These are phyloP conservation scores for Solenodon paradoxus DNA, from an alignment of 2,113 vertebrate species.

Conservation along the genomic window DNA sequence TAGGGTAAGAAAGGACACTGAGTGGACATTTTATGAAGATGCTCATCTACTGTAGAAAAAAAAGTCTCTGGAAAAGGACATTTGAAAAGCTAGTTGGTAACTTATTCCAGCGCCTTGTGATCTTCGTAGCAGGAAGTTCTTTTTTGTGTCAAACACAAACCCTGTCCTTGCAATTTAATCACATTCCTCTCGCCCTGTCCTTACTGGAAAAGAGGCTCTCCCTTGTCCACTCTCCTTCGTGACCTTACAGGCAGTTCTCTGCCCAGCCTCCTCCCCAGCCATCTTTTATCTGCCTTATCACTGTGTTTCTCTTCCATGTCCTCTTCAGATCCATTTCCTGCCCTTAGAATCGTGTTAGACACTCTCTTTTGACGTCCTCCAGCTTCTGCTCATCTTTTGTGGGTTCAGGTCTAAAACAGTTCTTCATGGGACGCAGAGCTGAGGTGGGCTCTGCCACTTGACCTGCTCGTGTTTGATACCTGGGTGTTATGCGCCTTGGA, in stretches of 20 bases:
- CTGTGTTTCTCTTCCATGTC: neutral
- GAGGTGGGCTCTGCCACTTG: neutral
- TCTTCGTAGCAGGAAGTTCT: neutral
- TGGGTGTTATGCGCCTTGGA: neutral
- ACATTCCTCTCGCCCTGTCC: neutral
- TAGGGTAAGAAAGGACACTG: conserved; percentile 1
- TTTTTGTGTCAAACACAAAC: neutral
- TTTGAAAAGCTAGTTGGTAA: conserved; percentile 16
- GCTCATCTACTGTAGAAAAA: neutral
- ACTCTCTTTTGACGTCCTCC: neutral
- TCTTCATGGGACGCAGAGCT: neutral
- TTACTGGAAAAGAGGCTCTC: neutral
- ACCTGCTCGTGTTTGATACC: neutral
- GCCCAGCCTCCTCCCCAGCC: neutral
- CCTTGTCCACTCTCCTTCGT: neutral
- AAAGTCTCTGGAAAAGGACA: neutral
- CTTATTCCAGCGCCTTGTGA: neutral
- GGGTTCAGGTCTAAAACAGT: neutral
- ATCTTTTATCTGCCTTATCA: conserved; percentile 34
- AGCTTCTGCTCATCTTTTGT: neutral
- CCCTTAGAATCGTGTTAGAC: neutral
- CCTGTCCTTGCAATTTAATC: neutral
- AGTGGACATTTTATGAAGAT: neutral
- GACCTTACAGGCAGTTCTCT: neutral
- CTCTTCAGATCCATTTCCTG: neutral